Base-by-base conservation (phyloP, 2,888 invertebrate species). In the Trissolcus brochymenae region DNA sequence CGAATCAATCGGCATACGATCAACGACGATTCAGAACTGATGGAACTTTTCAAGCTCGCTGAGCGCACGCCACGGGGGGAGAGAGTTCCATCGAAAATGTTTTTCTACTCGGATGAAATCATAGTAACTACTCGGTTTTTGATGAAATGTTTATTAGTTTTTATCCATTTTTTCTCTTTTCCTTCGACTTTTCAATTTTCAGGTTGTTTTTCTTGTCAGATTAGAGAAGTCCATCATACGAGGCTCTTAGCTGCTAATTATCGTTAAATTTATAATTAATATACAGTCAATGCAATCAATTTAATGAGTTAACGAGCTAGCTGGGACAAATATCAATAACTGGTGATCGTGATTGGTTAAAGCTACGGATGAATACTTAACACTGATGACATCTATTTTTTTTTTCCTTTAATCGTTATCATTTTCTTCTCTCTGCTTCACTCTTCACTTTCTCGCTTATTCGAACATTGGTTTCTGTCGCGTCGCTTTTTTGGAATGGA, bases 381-480 rank as follows among this genome's bases (percentile, higher is more conserved):
- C 87, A 87, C 83, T 82, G 84, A 87, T 84, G 85, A 87, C 86
- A 87, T 82, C 81, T 86, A 86, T 84, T 84, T 81, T 84, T 82
- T 55, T 55, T 25, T 55, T 84, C 83, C 81, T 85, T 82, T 79
- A 65, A 71, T 53, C 43, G 21, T 64, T 74, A 64, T 66, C 56
- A 53, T 78, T 35, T 64, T 43, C 50, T 72, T 64, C 64, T 60
- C 51, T 62, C 56, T 62, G 55, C 54, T 41, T 62, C 57, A 65
- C 49, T 68, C 25, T 64, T 65, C 64, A 64, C 61, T 66, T 66
- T 53, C 51, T 65, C 66, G 49, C 53, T 54, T 67, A 64, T 35
- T 62, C 56, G 19, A 61, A 62, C 70, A 62, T 49, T 81, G 35
- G 29, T 70, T 59, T 59, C 19, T 4, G n/a, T 51, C 19, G 7